A percentile compares a stretch with the other conserved stretches of the same genome.
These are phyloP conservation scores for Empidonax alnorum DNA, from an alignment of 2,113 vertebrate genomes.

Conservation along the genomic window DNA sequence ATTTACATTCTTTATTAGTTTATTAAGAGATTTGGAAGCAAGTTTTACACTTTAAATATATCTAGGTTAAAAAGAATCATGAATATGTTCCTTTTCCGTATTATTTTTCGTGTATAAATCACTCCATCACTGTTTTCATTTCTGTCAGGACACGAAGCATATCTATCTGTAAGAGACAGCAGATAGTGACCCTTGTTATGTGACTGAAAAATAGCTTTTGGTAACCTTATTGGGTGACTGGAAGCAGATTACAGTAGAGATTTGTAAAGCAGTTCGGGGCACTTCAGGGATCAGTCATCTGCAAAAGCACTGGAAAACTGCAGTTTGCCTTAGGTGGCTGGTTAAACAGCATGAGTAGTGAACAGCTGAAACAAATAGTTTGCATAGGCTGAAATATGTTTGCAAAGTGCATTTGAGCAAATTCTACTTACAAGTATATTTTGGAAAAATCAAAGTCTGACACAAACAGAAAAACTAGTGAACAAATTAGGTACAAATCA, in stretches of 20 bases:
- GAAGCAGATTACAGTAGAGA: slow-evolving; percentile 10
- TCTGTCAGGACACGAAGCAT: not conserved
- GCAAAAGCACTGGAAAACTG: slow-evolving; percentile 24
- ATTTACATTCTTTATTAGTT: not conserved
- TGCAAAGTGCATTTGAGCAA: slow-evolving; percentile 25
- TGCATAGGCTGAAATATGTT: slow-evolving; percentile 24
- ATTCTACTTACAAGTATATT: slow-evolving; percentile 35
- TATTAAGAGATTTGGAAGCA: not conserved
- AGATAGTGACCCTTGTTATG: not conserved
- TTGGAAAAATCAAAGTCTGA: slow-evolving; percentile 31
- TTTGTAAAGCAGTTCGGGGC: slow-evolving; percentile 1
- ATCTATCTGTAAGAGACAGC: not conserved
- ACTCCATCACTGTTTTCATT: not conserved
- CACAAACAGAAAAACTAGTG: not conserved
- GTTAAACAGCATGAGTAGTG: not conserved
- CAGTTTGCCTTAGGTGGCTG: slow-evolving; percentile 50
- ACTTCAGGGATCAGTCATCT: slow-evolving; percentile 45
- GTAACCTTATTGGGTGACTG: slow-evolving; percentile 15
- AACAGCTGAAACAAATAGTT: slow-evolving; percentile 59
- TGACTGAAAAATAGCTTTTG: slow-evolving; percentile 15
- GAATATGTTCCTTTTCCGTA: not conserved
- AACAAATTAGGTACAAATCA: not conserved
- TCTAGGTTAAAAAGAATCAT: not conserved
- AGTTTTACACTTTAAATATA: not conserved
- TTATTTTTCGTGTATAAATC: not conserved